Evolutionary conservation across 1,140 invertebrate species (phyloP).

Genomic region (Drosophila murphyi): DNA sequence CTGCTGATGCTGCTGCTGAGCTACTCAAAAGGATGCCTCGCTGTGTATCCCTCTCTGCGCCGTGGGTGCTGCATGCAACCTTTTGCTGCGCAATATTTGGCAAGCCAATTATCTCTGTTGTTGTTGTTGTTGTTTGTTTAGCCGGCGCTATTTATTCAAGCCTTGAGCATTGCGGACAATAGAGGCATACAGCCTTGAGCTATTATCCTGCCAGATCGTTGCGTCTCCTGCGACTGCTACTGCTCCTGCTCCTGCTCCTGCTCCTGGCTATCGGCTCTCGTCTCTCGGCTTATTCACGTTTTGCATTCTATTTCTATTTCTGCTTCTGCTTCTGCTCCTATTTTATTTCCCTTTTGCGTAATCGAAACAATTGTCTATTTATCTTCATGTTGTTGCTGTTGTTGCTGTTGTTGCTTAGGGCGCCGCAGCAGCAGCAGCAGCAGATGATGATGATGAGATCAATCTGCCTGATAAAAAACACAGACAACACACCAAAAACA

Average conservation of each 20-base stretch:
- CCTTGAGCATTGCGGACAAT: slow-evolving; percentile 55
- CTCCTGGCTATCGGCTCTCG: not conserved
- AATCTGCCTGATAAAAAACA: slow-evolving; percentile 58
- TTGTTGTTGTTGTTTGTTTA: slow-evolving; percentile 59
- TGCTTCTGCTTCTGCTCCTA: slow-evolving; percentile 13
- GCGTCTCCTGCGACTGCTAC: not conserved
- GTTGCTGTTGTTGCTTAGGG: slow-evolving; percentile 17
- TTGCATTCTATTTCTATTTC: slow-evolving; percentile 30
- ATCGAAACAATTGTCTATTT: slow-evolving; percentile 71
- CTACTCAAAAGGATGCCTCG: slow-evolving; percentile 5
- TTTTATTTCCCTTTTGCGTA: slow-evolving; percentile 63
- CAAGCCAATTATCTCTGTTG: slow-evolving; percentile 74
- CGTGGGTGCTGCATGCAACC: slow-evolving; percentile 35
- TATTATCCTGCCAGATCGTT: slow-evolving; percentile 67
- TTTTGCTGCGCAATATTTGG: slow-evolving; percentile 71
- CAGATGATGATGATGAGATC: slow-evolving; percentile 41
- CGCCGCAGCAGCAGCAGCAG: slow-evolving; percentile 3
- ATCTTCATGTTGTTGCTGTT: not conserved
- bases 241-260: slow-evolving; percentile 2
- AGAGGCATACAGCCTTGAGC: slow-evolving; percentile 77
- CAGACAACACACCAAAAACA: slow-evolving; percentile 16
- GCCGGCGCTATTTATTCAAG: slow-evolving; percentile 75
- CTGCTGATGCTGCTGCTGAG: not conserved
- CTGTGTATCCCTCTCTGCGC: not conserved
- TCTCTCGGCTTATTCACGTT: slow-evolving; percentile 36